Evolutionary conservation across 2,113 vertebrate species (phyloP).

Genomic region (Syrrhaptes paradoxus): DNA sequence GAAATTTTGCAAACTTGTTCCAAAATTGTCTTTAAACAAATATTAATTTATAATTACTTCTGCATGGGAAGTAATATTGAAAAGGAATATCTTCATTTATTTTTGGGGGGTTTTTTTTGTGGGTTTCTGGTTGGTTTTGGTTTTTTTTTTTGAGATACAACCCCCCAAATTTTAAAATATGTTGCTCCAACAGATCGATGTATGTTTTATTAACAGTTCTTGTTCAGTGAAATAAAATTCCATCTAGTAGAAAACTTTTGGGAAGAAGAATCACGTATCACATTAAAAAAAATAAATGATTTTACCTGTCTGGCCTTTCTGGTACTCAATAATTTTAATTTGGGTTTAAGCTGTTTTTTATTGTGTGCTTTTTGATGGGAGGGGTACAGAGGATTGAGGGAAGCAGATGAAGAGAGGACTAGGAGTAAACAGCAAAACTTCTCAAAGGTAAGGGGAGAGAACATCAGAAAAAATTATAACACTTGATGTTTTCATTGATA

Average conservation of each 20-base stretch:
- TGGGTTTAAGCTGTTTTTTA: neutral
- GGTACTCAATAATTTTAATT: neutral
- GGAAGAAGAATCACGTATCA: neutral
- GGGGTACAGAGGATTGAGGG: neutral
- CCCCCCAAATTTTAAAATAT: neutral
- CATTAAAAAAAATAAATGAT: neutral
- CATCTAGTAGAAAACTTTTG: neutral
- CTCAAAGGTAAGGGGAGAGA: constrained; percentile 6
- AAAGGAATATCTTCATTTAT: neutral
- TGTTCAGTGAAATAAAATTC: neutral
- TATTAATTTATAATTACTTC: neutral
- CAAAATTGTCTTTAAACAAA: neutral
- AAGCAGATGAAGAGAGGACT: neutral
- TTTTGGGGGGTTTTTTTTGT: neutral
- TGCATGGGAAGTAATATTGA: neutral
- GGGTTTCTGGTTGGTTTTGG: neutral
- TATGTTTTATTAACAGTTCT: neutral
- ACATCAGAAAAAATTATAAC: neutral
- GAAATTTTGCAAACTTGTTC: neutral
- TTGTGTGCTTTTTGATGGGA: neutral
- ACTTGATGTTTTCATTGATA: neutral
- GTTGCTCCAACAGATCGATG: neutral
- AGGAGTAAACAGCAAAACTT: neutral
- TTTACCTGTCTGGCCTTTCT: neutral
- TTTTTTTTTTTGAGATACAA: neutral